These are phyloP conservation scores for Nothobranchius kuhntae DNA, from an alignment of 2,113 vertebrate species.

Conservation along the genomic window DNA sequence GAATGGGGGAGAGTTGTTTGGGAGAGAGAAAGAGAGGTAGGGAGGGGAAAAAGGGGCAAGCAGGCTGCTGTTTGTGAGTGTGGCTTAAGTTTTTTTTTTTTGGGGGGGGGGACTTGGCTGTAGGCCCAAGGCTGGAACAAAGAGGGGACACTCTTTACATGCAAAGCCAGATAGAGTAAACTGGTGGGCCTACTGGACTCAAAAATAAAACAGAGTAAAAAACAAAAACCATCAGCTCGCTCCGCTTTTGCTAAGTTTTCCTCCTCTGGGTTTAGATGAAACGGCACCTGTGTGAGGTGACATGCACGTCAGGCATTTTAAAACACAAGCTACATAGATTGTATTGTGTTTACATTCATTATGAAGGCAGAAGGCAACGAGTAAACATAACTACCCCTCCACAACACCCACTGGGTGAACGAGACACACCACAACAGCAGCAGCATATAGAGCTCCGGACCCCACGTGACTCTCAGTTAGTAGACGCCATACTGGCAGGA, in stretches of 20 bases:
- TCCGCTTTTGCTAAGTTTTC: constrained; percentile 31
- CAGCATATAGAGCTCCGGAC: constrained; percentile 18
- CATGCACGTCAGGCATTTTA: constrained; percentile 28
- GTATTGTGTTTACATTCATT: constrained; percentile 73
- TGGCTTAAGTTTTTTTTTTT: constrained; percentile 80
- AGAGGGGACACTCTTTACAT: constrained; percentile 84
- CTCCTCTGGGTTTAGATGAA: constrained; percentile 32
- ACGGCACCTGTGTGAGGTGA: constrained; percentile 46
- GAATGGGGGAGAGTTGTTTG: constrained; percentile 60
- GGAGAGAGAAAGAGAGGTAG: constrained; percentile 32
- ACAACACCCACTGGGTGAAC: constrained; percentile 69
- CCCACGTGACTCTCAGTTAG: too few species aligned
- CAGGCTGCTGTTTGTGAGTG: constrained; percentile 42
- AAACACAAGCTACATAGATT: constrained; percentile 55
- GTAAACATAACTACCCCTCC: constrained; percentile 67
- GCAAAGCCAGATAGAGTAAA: constrained; percentile 81
- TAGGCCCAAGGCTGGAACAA: constrained; percentile 78
- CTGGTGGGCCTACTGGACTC: constrained; percentile 58
- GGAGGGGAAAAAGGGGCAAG: constrained; percentile 37
- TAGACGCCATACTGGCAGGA: too few species aligned
- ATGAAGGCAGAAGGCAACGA: constrained; percentile 49
- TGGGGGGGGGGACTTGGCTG: constrained; percentile 78
- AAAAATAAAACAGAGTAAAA: constrained; percentile 47
- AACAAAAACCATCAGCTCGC: constrained; percentile 24
- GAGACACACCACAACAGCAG: constrained; percentile 51